Percentiles rank a stretch among this genome's conserved stretches.
Evolutionary conservation across 2,113 vertebrate species (phyloP).

Genomic region (Platysteira castanea): DNA sequence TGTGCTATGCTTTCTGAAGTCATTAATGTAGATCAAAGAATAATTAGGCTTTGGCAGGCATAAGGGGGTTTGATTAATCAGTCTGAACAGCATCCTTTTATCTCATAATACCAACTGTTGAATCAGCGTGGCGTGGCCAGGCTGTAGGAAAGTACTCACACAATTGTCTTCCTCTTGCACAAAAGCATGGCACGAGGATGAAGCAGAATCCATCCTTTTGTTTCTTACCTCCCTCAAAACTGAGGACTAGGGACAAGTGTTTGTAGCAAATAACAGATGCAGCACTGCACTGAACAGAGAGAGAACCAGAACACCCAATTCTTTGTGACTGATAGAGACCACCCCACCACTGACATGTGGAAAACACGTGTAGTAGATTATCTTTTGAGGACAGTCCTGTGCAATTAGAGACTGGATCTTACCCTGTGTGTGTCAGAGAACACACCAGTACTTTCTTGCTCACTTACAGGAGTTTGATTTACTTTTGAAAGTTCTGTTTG

Average conservation of each 20-base stretch:
- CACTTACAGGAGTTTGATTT: not conserved
- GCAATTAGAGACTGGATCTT: not conserved
- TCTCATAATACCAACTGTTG: slow-evolving; percentile 38
- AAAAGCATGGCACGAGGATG: not conserved
- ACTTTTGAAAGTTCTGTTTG: not conserved
- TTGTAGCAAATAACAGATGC: not conserved
- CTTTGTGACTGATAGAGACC: not conserved
- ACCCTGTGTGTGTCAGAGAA: not conserved
- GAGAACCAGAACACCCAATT: not conserved
- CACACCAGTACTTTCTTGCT: not conserved
- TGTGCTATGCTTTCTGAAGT: slow-evolving; percentile 48
- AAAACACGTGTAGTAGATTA: not conserved
- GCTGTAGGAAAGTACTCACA: not conserved
- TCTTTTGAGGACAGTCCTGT: not conserved
- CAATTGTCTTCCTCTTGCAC: not conserved
- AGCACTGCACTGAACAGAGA: not conserved
- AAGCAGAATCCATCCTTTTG: not conserved
- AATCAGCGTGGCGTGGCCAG: not conserved
- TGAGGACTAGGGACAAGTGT: not conserved
- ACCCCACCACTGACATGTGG: not conserved
- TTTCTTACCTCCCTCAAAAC: not conserved
- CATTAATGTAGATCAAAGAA: slow-evolving; percentile 65
- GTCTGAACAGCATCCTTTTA: slow-evolving; percentile 40
- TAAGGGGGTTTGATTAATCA: slow-evolving; percentile 56
- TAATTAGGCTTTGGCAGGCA: slow-evolving; percentile 61